phyloP scores from a whole-genome alignment of 2,113 vertebrate genomes.

The Meriones unguiculatus region DNA sequence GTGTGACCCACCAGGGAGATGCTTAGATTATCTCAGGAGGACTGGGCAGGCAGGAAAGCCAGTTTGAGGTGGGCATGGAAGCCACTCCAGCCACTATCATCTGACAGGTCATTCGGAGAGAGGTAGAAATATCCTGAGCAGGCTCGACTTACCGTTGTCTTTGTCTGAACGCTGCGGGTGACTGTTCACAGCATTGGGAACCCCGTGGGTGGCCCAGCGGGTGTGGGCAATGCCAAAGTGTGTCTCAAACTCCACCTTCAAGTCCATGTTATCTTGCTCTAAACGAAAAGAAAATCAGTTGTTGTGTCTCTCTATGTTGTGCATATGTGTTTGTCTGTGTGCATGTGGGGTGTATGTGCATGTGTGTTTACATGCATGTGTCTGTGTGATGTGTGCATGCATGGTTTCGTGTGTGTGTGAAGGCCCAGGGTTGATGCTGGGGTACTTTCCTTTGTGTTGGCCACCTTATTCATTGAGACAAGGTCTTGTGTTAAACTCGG shows the following conservation, averaged over 20 bases:
- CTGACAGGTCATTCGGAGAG: neutral
- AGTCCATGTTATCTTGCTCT: slow-evolving; percentile 94
- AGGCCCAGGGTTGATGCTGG: neutral
- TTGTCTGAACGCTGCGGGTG: slow-evolving; percentile 98
- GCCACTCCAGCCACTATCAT: neutral
- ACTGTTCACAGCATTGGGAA: slow-evolving; percentile 94
- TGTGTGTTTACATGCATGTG: neutral
- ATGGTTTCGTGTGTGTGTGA: neutral
- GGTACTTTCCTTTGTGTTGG: neutral
- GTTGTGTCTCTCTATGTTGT: neutral
- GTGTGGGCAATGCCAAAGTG: slow-evolving; percentile 98
- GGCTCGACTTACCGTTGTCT: slow-evolving; percentile 89
- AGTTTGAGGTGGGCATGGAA: neutral
- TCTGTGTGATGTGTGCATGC: neutral
- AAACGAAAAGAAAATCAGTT: slow-evolving; percentile 60
- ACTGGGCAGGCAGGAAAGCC: neutral
- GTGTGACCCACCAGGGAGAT: neutral
- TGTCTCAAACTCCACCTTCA: slow-evolving; percentile 92
- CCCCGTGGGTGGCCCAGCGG: slow-evolving; percentile 97
- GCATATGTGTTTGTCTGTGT: neutral
- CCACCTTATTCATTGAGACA: neutral
- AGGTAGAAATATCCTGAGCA: neutral
- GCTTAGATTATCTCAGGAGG: neutral
- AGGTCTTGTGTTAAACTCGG: neutral
- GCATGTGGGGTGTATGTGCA: neutral